Evolutionary conservation across 2,888 invertebrate genomes (phyloP), one percentile per base, ranked within the genome.

Genomic region (Aproaerema taeniolella): DNA sequence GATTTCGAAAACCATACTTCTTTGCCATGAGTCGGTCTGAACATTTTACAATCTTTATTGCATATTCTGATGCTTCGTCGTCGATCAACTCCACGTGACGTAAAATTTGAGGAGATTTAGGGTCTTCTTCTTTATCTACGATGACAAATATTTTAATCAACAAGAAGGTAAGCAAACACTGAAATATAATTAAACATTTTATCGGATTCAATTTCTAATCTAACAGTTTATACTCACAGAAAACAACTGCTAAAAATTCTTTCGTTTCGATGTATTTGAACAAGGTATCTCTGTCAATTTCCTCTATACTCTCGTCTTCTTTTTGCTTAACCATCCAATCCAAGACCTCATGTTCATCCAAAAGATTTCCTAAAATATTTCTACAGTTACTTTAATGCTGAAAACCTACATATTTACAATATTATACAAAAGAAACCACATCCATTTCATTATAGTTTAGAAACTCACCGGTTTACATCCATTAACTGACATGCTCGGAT

Each of bases 301-400:
- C 94, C 71, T 95, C 95, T 53, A 97, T 95, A 65, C 95, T 96
- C 70, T 94, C 94, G 69, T 97, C 96, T 71, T 93, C 93, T 69
- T 96, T 95, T 73, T 97, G 96, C 70, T 93, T 92, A 43, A 94
- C 89, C 90, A 97, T 95, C 97, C 97, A 97, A 57, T 94, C 92
- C 53, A 97, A 88, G 4, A 97, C 95, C 69, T 93, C 92, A 33
- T 88, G 89, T 75, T 95, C 95, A 62, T 95, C 93, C 69, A 82
- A 68, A 31, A 88, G 79, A 62, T 85, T 83, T 45, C 87, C 87
- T 87, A 83, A 73, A 88, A 87, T 69, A 54, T 68, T 71, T 67
- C 46, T 42, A 67, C 29, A 65, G 52, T 75, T 57, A 69, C 49
- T 58, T 39, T 42, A 55, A 50, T 58, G 55, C 56, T 58, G 56